Percentiles rank a stretch among this genome's conserved stretches.
phyloP scores from a whole-genome alignment of 2,797 vertebrate genomes.

The Nyctibius grandis region DNA sequence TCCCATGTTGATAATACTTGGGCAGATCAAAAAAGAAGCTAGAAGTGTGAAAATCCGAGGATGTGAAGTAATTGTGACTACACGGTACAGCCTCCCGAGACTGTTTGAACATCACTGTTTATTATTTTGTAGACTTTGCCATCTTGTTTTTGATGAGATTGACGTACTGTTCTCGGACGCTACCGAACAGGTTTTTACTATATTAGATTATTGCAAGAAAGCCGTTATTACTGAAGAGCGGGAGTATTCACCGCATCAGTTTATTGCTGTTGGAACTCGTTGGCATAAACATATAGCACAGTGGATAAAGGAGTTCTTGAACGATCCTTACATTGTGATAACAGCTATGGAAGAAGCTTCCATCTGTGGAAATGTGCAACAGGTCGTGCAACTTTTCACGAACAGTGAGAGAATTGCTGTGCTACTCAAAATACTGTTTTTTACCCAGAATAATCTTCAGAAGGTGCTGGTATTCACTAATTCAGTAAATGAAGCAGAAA shows the following conservation, averaged over 20 bases:
- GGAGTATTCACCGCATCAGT: constrained; percentile 72
- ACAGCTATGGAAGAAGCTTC: constrained; percentile 84
- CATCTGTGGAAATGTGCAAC: constrained; percentile 85
- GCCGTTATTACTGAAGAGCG: constrained; percentile 59
- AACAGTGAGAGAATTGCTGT: constrained; percentile 77
- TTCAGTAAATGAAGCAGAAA: constrained; percentile 80
- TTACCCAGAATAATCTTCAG: constrained; percentile 71
- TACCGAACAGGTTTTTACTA: constrained; percentile 78
- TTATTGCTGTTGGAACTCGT: constrained; percentile 78
- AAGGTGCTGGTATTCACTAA: constrained; percentile 86
- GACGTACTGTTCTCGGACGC: constrained; percentile 80
- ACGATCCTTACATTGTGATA: constrained; percentile 80
- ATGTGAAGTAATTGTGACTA: constrained; percentile 85
- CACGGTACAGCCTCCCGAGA: constrained; percentile 82
- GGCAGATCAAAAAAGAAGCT: constrained; percentile 79
- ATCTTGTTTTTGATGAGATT: constrained; percentile 85
- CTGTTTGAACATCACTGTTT: constrained; percentile 78
- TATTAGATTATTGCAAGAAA: constrained; percentile 85
- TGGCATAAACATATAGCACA: constrained; percentile 79
- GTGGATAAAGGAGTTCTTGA: constrained; percentile 80
- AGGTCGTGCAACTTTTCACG: constrained; percentile 81
- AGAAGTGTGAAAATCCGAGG: constrained; percentile 78
- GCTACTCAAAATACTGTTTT: constrained; percentile 80
- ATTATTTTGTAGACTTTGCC: constrained; percentile 82
- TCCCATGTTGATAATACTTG: constrained; percentile 78